These are phyloP conservation scores for Oncorhynchus masou DNA, from an alignment of 2,113 vertebrate species.

Conservation along the genomic window DNA sequence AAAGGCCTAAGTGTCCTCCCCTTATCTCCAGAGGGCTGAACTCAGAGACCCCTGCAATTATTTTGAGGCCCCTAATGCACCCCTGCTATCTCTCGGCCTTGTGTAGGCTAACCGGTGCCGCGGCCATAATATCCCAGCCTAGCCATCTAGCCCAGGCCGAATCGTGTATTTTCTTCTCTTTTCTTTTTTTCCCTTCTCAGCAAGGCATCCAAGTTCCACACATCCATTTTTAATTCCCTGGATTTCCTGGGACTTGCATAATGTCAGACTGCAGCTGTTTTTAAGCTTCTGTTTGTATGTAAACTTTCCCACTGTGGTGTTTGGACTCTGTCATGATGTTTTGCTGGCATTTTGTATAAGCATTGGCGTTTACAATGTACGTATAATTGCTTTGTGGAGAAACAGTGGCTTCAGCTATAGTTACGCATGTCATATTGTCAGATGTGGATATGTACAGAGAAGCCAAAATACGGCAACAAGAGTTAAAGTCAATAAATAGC, in stretches of 20 bases:
- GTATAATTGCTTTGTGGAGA: background rate
- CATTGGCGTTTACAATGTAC: background rate
- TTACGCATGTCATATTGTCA: background rate
- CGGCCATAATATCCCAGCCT: background rate
- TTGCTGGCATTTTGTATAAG: conserved; percentile 1
- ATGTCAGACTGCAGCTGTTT: conserved; percentile 29
- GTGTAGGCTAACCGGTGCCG: background rate
- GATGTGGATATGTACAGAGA: background rate
- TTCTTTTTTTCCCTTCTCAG: background rate
- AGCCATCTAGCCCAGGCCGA: background rate
- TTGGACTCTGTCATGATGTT: background rate
- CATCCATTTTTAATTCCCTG: conserved; percentile 32
- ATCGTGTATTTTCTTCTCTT: background rate
- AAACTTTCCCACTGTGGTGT: conserved; percentile 30
- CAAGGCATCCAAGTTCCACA: conserved; percentile 26
- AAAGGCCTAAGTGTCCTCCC: conserved; percentile 2
- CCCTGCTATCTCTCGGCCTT: background rate
- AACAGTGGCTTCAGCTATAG: background rate
- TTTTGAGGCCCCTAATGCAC: background rate
- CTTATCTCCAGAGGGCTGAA: background rate
- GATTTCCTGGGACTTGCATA: conserved; percentile 35
- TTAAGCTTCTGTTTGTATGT: conserved; percentile 25
- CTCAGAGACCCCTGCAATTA: background rate
- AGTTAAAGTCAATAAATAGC: background rate
- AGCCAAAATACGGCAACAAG: background rate